Percentiles rank a stretch among this genome's conserved stretches.
Evolutionary conservation across 2,797 vertebrate genomes (phyloP).

Genomic region (Phoebastria nigripes): DNA sequence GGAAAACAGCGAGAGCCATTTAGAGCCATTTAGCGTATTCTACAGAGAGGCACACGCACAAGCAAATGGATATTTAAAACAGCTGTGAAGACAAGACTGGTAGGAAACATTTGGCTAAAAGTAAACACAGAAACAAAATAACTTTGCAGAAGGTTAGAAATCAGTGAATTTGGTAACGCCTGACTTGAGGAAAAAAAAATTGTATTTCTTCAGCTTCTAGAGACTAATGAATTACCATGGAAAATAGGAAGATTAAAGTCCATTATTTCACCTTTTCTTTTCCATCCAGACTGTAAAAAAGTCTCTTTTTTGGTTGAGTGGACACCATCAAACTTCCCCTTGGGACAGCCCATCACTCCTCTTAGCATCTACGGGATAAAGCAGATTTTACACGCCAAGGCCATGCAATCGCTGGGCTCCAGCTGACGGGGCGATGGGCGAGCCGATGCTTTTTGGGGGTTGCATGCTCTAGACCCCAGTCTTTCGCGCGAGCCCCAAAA

Average conservation of each 20-base stretch:
- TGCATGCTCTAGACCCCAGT: background rate
- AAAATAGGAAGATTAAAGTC: background rate
- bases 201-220: background rate
- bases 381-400: background rate
- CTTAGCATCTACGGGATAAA: background rate
- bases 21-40: background rate
- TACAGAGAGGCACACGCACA: background rate
- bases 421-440: accelerated
- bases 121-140: background rate
- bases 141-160: background rate
- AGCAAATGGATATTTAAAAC: conserved; percentile 25
- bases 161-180: background rate
- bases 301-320: background rate
- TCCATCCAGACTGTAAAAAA: background rate
- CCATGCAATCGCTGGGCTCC: background rate
- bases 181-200: background rate
- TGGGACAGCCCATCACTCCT: background rate
- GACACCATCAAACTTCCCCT: background rate
- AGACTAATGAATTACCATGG: background rate
- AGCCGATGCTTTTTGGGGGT: background rate
- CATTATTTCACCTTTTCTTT: background rate
- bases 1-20: background rate
- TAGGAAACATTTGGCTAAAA: background rate
- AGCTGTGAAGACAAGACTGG: conserved; percentile 16
- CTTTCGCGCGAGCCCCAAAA: background rate